These are phyloP conservation scores for Lydus trimaculatus DNA, from an alignment of 2,888 invertebrate species.

Conservation along the genomic window DNA sequence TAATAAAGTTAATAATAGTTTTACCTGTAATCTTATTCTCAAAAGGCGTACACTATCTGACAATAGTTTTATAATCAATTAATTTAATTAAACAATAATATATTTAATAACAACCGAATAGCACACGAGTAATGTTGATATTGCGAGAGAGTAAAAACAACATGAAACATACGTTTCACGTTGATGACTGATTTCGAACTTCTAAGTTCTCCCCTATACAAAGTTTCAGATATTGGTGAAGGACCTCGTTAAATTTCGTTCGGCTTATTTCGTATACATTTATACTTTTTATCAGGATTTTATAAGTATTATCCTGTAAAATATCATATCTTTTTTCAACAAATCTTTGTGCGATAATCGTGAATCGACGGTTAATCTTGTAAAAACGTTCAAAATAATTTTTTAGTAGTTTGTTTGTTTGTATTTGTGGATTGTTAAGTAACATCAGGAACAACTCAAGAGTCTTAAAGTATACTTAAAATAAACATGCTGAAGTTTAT, in stretches of 20 bases:
- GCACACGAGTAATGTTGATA: conserved; percentile 27
- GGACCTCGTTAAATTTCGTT: conserved; percentile 30
- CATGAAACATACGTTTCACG: conserved; percentile 22
- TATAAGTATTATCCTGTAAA: not conserved
- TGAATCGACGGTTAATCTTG: not conserved
- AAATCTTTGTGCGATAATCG: not conserved
- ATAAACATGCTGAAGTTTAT: conserved; percentile 1
- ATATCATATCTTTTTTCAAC: not conserved
- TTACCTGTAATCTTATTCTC: not conserved
- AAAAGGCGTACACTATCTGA: not conserved
- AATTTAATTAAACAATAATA: conserved; percentile 10
- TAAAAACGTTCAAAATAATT: not conserved
- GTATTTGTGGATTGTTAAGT: not conserved
- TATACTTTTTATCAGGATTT: conserved; percentile 21
- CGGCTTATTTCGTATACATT: conserved; percentile 27
- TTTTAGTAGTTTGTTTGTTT: not conserved
- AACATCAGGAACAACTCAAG: conserved; percentile 1
- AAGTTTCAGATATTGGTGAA: conserved; percentile 28
- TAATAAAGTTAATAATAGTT: not conserved
- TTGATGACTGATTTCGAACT: conserved; percentile 28
- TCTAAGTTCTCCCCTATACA: conserved; percentile 30
- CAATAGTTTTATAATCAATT: conserved; percentile 17
- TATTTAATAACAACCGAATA: conserved; percentile 23
- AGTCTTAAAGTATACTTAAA: not conserved
- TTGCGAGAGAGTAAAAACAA: conserved; percentile 24